Base-by-base conservation (phyloP, 2,797 vertebrate genomes). In the Amblyraja radiata region DNA sequence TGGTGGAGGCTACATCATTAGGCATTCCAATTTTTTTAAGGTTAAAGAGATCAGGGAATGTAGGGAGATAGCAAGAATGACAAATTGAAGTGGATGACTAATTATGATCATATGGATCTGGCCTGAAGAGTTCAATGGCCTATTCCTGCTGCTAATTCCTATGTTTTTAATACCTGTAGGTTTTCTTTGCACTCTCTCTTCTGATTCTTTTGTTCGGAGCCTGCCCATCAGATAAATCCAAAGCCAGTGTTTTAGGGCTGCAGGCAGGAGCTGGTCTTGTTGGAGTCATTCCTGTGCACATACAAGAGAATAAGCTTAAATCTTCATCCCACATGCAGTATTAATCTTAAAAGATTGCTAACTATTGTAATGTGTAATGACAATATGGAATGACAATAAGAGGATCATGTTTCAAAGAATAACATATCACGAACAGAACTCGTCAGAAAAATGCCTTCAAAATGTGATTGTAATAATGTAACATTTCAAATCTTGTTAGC, bases 121-220 rank as follows among this genome's bases (percentile, higher is more conserved):
- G 71, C 18, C 23, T 73, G 71, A 73, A 73, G 18, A 18, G 65
- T 68, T 68, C 1, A 68, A 11, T 13, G 71, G 71, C 6, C 71
- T 73, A 73, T 73, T 73, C 71, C 4, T 73, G 21, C 18, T 21
- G 46, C 21, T 6, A 21, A 73, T 21, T 73, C 23, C 23, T 65
- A 65, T 65, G 18, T 73, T 25, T 73, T 73, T 21, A 21, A 74
- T 93, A 97, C 96, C 94, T 95, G 76, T 94, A 95, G 79, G 94
- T 93, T 93, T 84, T 95, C 93, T 96, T 96, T 32, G 93, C 84
- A 8, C 93, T 80, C 90, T 97, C 96, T 95, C 96, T 96, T 94
- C 96, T 94, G 94, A 95, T 95, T 95, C 96, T 96, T 95, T 97
- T 97, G 93, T 95, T 54, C 94, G 95, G 96, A 93, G 94, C 28